Conservation (phyloP, 2,113 vertebrate genomes). For the Pseudorasbora parva region DNA sequence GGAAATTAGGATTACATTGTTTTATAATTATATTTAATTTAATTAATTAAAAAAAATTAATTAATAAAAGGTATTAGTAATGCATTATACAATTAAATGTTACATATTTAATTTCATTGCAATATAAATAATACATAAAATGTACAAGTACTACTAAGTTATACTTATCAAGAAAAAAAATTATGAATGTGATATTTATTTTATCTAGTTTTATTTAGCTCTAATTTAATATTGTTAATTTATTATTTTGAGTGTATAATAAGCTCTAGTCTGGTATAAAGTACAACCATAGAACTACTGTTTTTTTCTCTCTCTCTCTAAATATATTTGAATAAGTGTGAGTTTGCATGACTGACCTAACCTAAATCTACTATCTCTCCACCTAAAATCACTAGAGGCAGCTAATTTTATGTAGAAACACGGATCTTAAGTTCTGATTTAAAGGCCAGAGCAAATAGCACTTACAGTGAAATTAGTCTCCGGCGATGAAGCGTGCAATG, state of each 20-base stretch:
- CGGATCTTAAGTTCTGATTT: conserved; percentile 21
- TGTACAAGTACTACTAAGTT: not conserved
- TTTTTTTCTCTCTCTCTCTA: not conserved
- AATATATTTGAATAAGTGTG: not conserved
- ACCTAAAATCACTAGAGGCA: conserved; percentile 39
- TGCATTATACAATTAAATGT: too few relatives aligned
- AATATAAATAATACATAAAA: too few relatives aligned
- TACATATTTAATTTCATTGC: too few relatives aligned
- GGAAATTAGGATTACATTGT: not conserved
- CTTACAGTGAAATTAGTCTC: conserved; percentile 46
- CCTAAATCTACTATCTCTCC: not conserved
- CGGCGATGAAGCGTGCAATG: conserved; percentile 49
- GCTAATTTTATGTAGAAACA: conserved; percentile 19
- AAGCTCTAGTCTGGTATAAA: not conserved
- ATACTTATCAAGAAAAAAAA: not conserved
- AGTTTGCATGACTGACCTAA: not conserved
- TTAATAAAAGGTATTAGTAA: not conserved
- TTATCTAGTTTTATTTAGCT: too few relatives aligned
- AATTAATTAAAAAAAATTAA: not conserved
- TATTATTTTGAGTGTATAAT: not conserved
- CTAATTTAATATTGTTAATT: not conserved
- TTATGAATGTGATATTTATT: not conserved
- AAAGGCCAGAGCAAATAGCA: conserved; percentile 48
- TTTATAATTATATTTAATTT: too few relatives aligned
- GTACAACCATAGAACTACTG: not conserved